Percentiles rank a stretch among this genome's conserved stretches.
Evolutionary conservation across 30 jellyfish, hydroid and myxozoan species (phyloP).

Genomic region (Catostylus mosaicus): DNA sequence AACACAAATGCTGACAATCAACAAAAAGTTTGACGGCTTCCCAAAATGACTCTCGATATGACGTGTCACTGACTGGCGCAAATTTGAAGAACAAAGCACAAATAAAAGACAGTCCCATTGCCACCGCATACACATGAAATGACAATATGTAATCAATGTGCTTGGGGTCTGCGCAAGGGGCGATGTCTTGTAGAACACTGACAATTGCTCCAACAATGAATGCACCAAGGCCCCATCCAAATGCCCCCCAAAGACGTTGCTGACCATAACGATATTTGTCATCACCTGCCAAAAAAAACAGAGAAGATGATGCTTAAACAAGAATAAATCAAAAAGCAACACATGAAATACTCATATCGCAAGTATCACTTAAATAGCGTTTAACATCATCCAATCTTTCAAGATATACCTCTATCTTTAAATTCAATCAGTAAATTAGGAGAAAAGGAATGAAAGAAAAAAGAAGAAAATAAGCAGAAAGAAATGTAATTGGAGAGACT

Average conservation of each 20-base stretch:
- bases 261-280: slow-evolving; percentile 87
- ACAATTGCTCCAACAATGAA: slow-evolving; percentile 94
- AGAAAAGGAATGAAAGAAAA: too few species aligned
- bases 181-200: slow-evolving; percentile 77
- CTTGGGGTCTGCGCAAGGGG: slow-evolving; percentile 83
- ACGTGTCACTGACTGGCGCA: slow-evolving; percentile 68
- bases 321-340: too few species aligned
- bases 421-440: too few species aligned
- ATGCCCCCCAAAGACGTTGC: slow-evolving; percentile 99
- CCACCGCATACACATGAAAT: slow-evolving; percentile 91
- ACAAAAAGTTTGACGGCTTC: slow-evolving; percentile 84
- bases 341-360: too few species aligned
- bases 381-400: too few species aligned
- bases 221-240: slow-evolving; percentile 99
- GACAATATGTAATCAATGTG: slow-evolving; percentile 93
- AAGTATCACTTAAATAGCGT: too few species aligned
- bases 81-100: slow-evolving; percentile 86
- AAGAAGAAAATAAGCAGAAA: too few species aligned
- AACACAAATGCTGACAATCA: slow-evolving; percentile 88
- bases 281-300: slow-evolving; percentile 68
- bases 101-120: slow-evolving; percentile 90
- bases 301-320: neutral
- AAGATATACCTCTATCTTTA: too few species aligned
- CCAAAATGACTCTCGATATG: slow-evolving; percentile 86
- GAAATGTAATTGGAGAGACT: too few species aligned